Conservation (phyloP, 1,140 invertebrate species). For the Nasonia vitripennis region DNA sequence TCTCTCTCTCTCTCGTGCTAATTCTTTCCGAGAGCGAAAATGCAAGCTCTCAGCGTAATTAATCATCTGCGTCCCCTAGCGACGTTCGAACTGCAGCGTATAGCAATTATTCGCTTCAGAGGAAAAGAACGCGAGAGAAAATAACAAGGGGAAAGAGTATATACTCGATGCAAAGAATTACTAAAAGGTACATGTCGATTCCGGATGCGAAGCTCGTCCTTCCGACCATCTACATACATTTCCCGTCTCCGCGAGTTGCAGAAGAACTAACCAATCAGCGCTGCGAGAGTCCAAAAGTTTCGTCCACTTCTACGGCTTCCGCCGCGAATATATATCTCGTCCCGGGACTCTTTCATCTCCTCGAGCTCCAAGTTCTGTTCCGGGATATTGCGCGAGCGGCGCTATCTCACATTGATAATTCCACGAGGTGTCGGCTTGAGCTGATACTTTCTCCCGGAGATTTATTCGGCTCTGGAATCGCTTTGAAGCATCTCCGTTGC, state of each 20-base stretch:
- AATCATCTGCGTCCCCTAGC: neutral
- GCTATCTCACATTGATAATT: slow-evolving; percentile 21
- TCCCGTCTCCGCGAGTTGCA: slow-evolving; percentile 57
- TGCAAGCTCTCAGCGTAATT: neutral
- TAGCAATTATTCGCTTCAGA: neutral
- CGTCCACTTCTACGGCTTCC: slow-evolving; percentile 25
- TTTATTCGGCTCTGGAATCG: neutral
- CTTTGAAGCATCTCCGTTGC: neutral
- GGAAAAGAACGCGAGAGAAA: slow-evolving; percentile 5
- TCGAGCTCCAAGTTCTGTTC: neutral
- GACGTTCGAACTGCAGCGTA: neutral
- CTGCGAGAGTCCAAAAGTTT: slow-evolving; percentile 45
- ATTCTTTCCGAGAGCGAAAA: too few species aligned
- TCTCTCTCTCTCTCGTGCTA: too few species aligned
- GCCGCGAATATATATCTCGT: slow-evolving; percentile 4
- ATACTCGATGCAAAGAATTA: slow-evolving; percentile 28
- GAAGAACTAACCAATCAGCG: slow-evolving; percentile 63
- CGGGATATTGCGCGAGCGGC: neutral
- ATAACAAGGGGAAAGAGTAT: neutral
- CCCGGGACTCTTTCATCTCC: neutral
- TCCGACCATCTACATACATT: slow-evolving; percentile 60
- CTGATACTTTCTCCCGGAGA: neutral
- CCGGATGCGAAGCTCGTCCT: slow-evolving; percentile 57
- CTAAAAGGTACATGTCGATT: slow-evolving; percentile 48
- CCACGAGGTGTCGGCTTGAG: neutral